phyloP scores from a whole-genome alignment of 2,888 invertebrate genomes.

The Calliphora vomitoria region DNA sequence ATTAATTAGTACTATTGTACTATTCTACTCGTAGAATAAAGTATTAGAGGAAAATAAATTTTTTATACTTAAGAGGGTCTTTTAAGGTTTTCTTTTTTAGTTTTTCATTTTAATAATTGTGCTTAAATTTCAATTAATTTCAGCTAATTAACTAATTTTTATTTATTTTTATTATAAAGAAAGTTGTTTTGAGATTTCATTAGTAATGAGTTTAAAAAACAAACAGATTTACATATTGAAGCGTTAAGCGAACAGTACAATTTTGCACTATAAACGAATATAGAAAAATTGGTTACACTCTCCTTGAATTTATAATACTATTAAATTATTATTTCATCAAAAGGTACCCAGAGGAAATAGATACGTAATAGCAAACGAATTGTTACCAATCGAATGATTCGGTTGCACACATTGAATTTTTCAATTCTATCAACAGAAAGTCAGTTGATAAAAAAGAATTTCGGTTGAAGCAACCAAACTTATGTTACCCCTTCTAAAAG shows the following conservation, averaged over 20 bases:
- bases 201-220: neutral
- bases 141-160: conserved; percentile 29
- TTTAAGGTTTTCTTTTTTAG: conserved; percentile 18
- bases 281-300: no score
- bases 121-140: conserved; percentile 44
- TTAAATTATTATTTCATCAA: no score
- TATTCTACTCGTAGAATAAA: conserved; percentile 47
- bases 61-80: conserved; percentile 28
- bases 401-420: no score
- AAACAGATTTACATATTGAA: neutral
- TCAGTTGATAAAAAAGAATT: no score
- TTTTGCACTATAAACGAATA: no score
- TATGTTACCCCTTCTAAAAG: no score
- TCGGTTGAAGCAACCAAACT: no score
- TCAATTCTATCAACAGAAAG: no score
- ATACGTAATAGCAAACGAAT: no score
- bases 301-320: no score
- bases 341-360: no score
- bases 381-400: no score
- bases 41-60: conserved; percentile 39
- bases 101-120: conserved; percentile 50
- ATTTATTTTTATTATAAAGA: conserved; percentile 6
- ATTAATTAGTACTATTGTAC: neutral
- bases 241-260: conserved; percentile 23
- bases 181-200: neutral